Evolutionary conservation across 2,113 vertebrate genomes (phyloP).

Genomic region (Helogale parvula): DNA sequence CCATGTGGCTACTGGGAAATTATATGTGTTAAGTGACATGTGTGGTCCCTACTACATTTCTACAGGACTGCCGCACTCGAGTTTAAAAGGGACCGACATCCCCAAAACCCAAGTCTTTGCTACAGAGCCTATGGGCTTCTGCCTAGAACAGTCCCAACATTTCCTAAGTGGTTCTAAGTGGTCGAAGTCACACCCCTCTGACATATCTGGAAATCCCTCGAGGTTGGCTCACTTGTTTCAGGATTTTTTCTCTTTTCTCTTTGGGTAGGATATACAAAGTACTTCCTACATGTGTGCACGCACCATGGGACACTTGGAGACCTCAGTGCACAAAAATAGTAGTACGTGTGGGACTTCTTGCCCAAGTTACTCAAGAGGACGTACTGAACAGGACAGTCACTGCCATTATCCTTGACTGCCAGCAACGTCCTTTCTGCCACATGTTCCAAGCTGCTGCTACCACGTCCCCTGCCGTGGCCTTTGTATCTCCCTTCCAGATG

Average conservation of each 20-base stretch:
- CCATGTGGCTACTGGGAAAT: not conserved
- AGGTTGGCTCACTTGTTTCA: not conserved
- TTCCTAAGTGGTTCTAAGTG: not conserved
- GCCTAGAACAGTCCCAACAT: not conserved
- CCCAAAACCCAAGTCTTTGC: constrained; percentile 1
- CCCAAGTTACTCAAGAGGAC: not conserved
- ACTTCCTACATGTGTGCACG: not conserved
- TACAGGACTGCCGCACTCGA: not conserved
- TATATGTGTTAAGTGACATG: not conserved
- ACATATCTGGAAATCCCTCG: not conserved
- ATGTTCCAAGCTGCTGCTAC: not conserved
- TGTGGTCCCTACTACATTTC: not conserved
- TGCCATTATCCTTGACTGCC: not conserved
- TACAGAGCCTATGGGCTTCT: constrained; percentile 47
- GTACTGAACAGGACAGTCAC: not conserved
- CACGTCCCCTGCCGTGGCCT: not conserved
- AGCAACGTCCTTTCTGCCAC: not conserved
- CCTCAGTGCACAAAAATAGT: too few relatives aligned
- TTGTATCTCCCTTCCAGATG: constrained; percentile 9
- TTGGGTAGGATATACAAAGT: not conserved
- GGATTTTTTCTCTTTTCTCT: not conserved
- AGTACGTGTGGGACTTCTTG: not conserved
- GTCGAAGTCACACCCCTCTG: not conserved
- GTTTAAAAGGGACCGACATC: not conserved
- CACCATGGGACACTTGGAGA: not conserved